These are phyloP conservation scores for Xylocampa areola DNA, from an alignment of 2,888 invertebrate species.

Conservation along the genomic window DNA sequence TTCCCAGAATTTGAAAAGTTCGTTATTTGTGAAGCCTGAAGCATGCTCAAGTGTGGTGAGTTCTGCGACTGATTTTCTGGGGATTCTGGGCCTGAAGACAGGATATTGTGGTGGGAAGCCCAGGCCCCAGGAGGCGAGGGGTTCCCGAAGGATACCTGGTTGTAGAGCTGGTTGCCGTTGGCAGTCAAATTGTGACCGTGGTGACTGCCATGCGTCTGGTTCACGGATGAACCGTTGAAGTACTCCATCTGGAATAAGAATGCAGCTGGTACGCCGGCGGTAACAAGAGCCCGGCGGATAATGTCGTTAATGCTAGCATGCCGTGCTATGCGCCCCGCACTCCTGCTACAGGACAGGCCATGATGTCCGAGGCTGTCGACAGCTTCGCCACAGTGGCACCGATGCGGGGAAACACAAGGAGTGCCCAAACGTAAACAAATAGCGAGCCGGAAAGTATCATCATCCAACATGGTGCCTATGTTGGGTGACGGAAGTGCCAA, in stretches of 20 bases:
- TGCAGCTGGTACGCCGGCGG: no score
- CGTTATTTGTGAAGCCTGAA: slow-evolving; percentile 86
- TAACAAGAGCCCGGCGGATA: no score
- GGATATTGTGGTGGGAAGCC: slow-evolving; percentile 86
- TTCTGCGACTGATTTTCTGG: slow-evolving; percentile 86
- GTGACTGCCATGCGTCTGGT: slow-evolving; percentile 83
- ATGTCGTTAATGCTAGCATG: no score
- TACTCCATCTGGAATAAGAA: slow-evolving; percentile 85
- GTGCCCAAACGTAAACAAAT: no score
- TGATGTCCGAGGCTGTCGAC: no score
- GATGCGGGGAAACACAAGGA: no score
- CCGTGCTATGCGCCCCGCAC: no score
- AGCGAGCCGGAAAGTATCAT: no score
- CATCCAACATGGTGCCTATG: no score
- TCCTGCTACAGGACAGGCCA: no score
- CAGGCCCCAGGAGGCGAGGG: slow-evolving; percentile 85
- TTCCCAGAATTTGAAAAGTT: slow-evolving; percentile 88
- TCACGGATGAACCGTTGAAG: slow-evolving; percentile 86
- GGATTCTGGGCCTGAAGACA: slow-evolving; percentile 83
- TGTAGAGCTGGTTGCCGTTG: slow-evolving; percentile 86
- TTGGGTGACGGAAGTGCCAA: no score
- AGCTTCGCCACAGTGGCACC: no score
- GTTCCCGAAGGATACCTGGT: slow-evolving; percentile 87
- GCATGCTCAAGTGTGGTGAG: slow-evolving; percentile 85
- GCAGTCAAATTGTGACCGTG: slow-evolving; percentile 84